A percentile compares a stretch with the other conserved stretches of the same genome.
Conservation (phyloP, 2,113 vertebrate genomes). For the Corynorhinus townsendii region DNA sequence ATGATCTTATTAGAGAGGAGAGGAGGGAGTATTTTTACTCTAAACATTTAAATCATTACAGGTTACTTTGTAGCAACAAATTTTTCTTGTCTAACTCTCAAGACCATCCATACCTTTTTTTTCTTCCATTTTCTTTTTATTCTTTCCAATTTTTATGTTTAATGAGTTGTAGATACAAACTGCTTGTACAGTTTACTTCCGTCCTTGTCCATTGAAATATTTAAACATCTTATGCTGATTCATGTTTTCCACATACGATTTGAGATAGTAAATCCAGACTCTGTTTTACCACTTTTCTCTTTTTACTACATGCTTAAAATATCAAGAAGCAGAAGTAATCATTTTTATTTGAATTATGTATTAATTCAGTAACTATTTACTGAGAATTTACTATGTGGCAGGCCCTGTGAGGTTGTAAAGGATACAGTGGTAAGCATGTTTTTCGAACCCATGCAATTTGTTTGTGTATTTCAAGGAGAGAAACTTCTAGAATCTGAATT, state of each 20-base stretch:
- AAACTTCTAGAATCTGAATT: conserved; percentile 13
- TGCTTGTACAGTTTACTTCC: neutral
- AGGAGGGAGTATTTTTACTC: neutral
- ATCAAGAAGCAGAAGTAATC: neutral
- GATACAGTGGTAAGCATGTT: neutral
- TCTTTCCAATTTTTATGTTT: neutral
- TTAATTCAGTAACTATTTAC: neutral
- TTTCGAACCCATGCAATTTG: neutral
- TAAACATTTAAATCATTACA: neutral
- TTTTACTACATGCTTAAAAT: neutral
- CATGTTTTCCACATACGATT: neutral
- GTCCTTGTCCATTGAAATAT: neutral
- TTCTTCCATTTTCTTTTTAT: neutral
- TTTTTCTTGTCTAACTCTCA: neutral
- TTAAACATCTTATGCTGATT: neutral
- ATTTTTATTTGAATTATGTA: neutral
- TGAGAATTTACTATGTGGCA: neutral
- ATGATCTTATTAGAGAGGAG: neutral
- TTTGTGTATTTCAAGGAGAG: neutral
- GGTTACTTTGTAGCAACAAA: neutral
- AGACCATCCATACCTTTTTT: neutral
- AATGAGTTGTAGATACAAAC: neutral
- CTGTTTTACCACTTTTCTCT: neutral
- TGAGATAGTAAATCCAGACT: neutral
- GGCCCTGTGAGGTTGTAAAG: neutral